Conservation (phyloP, 2,888 invertebrate species). For the Flabesymbios commensalis region DNA sequence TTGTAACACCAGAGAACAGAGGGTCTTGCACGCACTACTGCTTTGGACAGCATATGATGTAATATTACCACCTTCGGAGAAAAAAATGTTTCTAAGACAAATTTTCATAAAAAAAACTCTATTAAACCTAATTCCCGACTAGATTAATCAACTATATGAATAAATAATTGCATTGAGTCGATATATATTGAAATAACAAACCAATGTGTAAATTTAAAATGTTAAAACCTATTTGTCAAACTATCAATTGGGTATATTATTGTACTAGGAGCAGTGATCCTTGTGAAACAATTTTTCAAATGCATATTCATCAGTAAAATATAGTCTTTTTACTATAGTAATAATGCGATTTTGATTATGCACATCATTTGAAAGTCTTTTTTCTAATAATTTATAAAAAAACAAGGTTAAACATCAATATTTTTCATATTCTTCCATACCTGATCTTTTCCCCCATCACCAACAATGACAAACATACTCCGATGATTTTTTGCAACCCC, state of each 20-base stretch:
- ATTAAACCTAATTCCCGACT: not conserved
- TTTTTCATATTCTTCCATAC: conserved; percentile 63
- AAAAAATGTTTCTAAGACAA: not conserved
- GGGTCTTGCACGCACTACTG: conserved; percentile 88
- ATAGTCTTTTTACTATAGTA: not conserved
- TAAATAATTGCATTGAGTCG: too few relatives aligned
- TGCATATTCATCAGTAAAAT: not conserved
- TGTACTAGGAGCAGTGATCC: not conserved
- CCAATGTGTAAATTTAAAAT: too few relatives aligned
- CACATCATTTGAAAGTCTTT: too few relatives aligned
- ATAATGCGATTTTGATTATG: not conserved
- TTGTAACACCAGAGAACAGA: conserved; percentile 99
- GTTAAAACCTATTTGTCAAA: too few relatives aligned
- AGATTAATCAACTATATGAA: not conserved
- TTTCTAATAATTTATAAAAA: too few relatives aligned
- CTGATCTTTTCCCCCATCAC: conserved; percentile 94
- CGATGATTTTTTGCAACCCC: conserved; percentile 88
- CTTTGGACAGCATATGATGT: conserved; percentile 96
- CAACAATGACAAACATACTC: conserved; percentile 91
- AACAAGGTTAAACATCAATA: too few relatives aligned
- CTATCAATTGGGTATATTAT: too few relatives aligned
- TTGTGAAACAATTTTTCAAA: not conserved
- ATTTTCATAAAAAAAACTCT: not conserved
- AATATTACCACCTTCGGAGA: conserved; percentile 58
- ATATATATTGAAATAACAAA: too few relatives aligned